These are phyloP conservation scores for Thalassaphorura encarpata DNA, from an alignment of 1,140 invertebrate genomes.

Conservation along the genomic window DNA sequence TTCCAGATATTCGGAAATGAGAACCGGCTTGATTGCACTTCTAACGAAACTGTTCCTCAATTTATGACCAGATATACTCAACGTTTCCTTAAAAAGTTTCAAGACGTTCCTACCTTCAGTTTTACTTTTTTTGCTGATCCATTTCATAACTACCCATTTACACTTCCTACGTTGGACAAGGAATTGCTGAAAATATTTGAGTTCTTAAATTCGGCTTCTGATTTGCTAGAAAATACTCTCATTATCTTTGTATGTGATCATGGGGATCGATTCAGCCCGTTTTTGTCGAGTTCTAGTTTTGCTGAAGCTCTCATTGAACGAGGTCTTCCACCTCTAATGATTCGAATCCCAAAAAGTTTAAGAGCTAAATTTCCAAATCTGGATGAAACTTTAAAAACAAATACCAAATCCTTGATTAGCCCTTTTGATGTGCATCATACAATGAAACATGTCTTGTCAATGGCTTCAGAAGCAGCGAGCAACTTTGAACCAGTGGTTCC, in stretches of 20 bases:
- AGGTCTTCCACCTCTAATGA: constrained; percentile 9
- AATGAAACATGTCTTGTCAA: neutral
- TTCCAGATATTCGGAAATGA: neutral
- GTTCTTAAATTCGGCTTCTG: neutral
- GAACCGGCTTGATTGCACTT: neutral
- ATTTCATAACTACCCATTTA: neutral
- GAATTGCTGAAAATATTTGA: neutral
- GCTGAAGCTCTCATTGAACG: constrained; percentile 11
- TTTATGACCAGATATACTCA: constrained; percentile 7
- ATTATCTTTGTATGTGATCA: constrained; percentile 13
- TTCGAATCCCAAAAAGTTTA: constrained; percentile 5
- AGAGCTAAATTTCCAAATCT: neutral
- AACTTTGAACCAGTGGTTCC: neutral
- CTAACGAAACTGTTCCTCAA: constrained; percentile 2
- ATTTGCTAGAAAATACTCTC: constrained; percentile 9
- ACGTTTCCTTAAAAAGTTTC: neutral
- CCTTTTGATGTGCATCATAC: constrained; percentile 15
- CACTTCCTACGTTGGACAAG: constrained; percentile 5
- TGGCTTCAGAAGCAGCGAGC: neutral
- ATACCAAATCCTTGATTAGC: too few relatives aligned
- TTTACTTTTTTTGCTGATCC: constrained; percentile 6
- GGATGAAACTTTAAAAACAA: too few relatives aligned
- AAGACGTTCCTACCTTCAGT: neutral
- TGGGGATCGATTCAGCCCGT: constrained; percentile 4
- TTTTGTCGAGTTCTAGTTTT: neutral